Base-by-base conservation (phyloP, 2,888 invertebrate species). In the Yponomeuta sedellus region DNA sequence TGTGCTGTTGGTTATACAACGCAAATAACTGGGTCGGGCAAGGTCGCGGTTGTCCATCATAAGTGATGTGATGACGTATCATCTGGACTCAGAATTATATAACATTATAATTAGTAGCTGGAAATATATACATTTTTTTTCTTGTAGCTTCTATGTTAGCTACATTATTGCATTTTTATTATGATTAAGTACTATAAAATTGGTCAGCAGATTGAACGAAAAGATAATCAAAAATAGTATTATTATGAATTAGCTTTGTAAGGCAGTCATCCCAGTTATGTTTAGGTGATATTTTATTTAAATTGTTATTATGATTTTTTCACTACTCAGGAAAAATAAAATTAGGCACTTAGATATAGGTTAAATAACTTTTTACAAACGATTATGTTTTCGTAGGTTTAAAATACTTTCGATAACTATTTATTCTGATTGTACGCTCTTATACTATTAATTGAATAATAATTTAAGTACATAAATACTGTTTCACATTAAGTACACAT, bases 221-320 rank as follows among this genome's bases (percentile, higher is more conserved):
- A 16, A 12, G 20, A 1, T 22, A 4, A 59, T 20, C 39, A 61
- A 61, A 61, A 61, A 61, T 28, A 61, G 61, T 28, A 34, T 73
- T 75, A 77, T 75, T 75, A 11, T 28, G 5, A 12, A 59, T 52
- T 66, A 67, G 39, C 66, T 67, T 67, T 67, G 69, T 74, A 77
- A 77, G 78, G 77, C 79, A 76, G 69, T 72, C 73, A 75, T 77
- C 74, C 72, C 76, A 77, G 75, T 68, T 74, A 72, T 20, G 71
- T 74, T 73, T 25, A 57, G 10, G 12, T 34, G 20, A 59, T 61
- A 25, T 25, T 28, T 52, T 52, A 52, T 52, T 52, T 12, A 1
- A 52, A 16, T 10, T 52, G 1, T 3, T 52, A 52, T 52, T 52
- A 52, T 52, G 44, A 52, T 52, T 12, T 52, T 16, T 52, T 52